Evolutionary conservation across 2,797 vertebrate species (phyloP).

Genomic region (Vultur gryphus): DNA sequence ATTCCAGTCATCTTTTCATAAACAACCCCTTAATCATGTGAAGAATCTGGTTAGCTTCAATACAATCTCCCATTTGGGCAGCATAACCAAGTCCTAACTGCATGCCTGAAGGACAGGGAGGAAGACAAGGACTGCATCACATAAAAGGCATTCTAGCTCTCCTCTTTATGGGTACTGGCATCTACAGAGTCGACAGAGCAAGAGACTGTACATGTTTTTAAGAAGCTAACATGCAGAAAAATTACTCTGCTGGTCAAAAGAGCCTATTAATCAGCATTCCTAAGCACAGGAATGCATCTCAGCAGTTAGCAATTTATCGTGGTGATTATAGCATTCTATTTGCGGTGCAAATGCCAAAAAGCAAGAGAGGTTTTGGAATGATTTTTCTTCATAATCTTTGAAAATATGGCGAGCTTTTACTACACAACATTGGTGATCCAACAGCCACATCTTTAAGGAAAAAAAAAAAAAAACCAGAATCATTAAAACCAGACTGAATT

Average conservation of each 20-base stretch:
- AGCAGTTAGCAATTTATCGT: neutral
- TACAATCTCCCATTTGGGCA: neutral
- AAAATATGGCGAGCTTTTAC: neutral
- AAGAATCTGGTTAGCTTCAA: constrained; percentile 41
- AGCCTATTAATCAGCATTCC: constrained; percentile 39
- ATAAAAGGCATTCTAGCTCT: neutral
- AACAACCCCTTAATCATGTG: constrained; percentile 17
- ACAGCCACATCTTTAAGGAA: neutral
- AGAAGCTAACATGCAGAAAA: constrained; percentile 19
- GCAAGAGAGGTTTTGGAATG: neutral
- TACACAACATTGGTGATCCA: neutral
- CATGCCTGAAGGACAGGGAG: constrained; percentile 23
- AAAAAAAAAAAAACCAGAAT: neutral
- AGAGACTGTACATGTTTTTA: neutral
- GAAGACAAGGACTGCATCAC: neutral
- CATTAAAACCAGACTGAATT: neutral
- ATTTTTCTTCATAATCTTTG: neutral
- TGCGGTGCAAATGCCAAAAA: neutral
- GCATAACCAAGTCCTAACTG: neutral
- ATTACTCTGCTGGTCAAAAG: neutral
- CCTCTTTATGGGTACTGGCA: neutral
- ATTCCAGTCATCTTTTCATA: constrained; percentile 38
- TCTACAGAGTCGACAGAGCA: neutral
- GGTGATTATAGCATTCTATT: neutral
- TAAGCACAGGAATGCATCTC: constrained; percentile 13